phyloP scores from a whole-genome alignment of 2,888 invertebrate species.

The Biston betularia region DNA sequence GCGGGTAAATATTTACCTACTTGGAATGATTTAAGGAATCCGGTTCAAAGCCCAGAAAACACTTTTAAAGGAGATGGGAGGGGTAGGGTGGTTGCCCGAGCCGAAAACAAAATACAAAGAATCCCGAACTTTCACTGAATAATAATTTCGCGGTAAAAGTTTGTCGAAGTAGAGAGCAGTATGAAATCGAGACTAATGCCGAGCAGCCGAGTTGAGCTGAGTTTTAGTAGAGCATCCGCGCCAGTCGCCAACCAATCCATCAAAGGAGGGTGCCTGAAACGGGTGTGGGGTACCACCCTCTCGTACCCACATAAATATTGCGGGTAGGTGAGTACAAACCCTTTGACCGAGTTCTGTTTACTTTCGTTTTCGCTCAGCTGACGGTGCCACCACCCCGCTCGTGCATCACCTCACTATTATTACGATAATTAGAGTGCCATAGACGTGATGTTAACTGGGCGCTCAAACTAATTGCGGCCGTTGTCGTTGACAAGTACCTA shows the following conservation, averaged over 20 bases:
- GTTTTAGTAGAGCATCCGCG: slow-evolving; percentile 81
- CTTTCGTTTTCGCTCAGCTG: slow-evolving; percentile 87
- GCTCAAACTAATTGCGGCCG: slow-evolving; percentile 58
- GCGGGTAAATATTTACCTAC: slow-evolving; percentile 37
- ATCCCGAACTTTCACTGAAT: slow-evolving; percentile 80
- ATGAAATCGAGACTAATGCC: slow-evolving; percentile 80
- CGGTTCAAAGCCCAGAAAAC: slow-evolving; percentile 60
- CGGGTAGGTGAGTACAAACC: slow-evolving; percentile 86
- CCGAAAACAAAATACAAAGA: slow-evolving; percentile 74
- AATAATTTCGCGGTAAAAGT: slow-evolving; percentile 79
- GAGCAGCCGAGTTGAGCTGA: slow-evolving; percentile 74
- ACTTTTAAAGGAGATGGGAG: slow-evolving; percentile 58
- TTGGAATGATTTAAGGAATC: slow-evolving; percentile 55
- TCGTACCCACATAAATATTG: slow-evolving; percentile 86
- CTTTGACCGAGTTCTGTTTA: slow-evolving; percentile 87
- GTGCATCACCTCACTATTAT: slow-evolving; percentile 79
- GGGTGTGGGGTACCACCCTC: slow-evolving; percentile 76
- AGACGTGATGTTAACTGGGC: slow-evolving; percentile 66
- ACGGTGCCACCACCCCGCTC: slow-evolving; percentile 79
- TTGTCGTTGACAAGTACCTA: slow-evolving; percentile 28
- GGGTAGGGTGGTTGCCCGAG: slow-evolving; percentile 37
- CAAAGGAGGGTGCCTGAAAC: slow-evolving; percentile 82
- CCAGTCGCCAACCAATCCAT: slow-evolving; percentile 85
- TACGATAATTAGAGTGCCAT: slow-evolving; percentile 83
- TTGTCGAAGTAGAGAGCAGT: slow-evolving; percentile 66